Percentiles rank a stretch among this genome's conserved stretches.
phyloP scores from a whole-genome alignment of 2,113 vertebrate species.

The Pangasianodon gigas region DNA sequence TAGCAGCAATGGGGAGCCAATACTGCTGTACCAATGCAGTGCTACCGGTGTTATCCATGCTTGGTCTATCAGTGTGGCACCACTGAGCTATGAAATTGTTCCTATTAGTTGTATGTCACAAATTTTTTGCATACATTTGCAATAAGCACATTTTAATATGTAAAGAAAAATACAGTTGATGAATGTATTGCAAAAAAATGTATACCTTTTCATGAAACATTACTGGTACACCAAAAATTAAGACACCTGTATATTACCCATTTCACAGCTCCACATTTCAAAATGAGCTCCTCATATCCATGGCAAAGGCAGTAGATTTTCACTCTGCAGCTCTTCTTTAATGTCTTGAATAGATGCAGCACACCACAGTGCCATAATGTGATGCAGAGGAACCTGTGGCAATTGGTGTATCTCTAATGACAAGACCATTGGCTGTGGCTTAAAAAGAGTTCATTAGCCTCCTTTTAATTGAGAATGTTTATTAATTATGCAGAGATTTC shows the following conservation, averaged over 20 bases:
- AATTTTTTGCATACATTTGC: neutral
- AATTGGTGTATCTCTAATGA: slow-evolving; percentile 67
- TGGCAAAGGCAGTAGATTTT: slow-evolving; percentile 62
- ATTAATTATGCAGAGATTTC: slow-evolving; percentile 66
- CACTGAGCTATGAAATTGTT: neutral
- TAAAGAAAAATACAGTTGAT: neutral
- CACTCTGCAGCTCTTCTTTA: slow-evolving; percentile 63
- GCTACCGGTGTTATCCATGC: neutral
- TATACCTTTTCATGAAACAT: neutral
- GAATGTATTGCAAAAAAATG: neutral
- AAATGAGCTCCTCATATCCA: slow-evolving; percentile 52
- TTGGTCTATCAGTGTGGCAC: neutral
- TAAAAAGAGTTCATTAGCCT: slow-evolving; percentile 71
- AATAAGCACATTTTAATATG: neutral
- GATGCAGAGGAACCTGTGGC: slow-evolving; percentile 69
- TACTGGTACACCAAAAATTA: neutral
- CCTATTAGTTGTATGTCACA: neutral
- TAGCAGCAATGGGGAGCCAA: neutral
- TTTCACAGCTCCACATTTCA: slow-evolving; percentile 36
- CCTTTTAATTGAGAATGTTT: slow-evolving; percentile 69
- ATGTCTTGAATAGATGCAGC: slow-evolving; percentile 61
- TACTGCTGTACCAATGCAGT: neutral
- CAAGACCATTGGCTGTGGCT: slow-evolving; percentile 54
- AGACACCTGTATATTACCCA: neutral
- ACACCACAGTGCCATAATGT: slow-evolving; percentile 64